Base-by-base conservation (phyloP, 1,140 invertebrate genomes). In the Neodiprion lecontei region DNA sequence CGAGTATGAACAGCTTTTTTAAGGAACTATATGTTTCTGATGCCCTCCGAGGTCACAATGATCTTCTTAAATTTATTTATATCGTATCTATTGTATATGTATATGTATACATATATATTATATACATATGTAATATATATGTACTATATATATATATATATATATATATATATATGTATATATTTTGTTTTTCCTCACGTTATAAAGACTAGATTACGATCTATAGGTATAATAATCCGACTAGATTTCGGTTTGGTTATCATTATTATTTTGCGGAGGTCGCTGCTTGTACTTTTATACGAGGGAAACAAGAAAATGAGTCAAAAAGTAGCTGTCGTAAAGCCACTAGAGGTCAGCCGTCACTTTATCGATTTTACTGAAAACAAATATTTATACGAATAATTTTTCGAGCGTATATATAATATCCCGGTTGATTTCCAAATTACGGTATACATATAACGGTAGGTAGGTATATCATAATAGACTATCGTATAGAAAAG, bases 261-360 rank as follows among this genome's bases (percentile, higher is more conserved):
- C 28, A 40, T 40, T 40, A 40, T 40, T 40, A 40, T 40, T 40
- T 40, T 40, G 28, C 28, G 28, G 28, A 40, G 28, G 28, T 40
- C 28, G 28, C 28, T 40, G 78, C 76, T 47, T 75, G 67, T 28
- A 76, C 76, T 79, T 79, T 71, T 75, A 75, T 40, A 40, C 28
- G 28, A 40, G 28, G 40, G 21, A 68, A 17, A 28, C 21, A 68
- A 68, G 40, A 17, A 68, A 68, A 68, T 68, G 40, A 17, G 28
- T 12, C 40, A 68, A 17, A 68, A 23, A 68, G 23, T 40, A 40
- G 28, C 28, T 1, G 5, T 40, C 28, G 28, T 40, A 40, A 40
- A 40, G 28, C 28, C 28, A 40, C 28, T 40, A 5, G 28, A 40
- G 28, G 66, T 72, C 40, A 61, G 66, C 47, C 1, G 17, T 12